These are phyloP conservation scores for Hirudinaria manillensis DNA, from an alignment of 2,888 invertebrate species.

Conservation along the genomic window DNA sequence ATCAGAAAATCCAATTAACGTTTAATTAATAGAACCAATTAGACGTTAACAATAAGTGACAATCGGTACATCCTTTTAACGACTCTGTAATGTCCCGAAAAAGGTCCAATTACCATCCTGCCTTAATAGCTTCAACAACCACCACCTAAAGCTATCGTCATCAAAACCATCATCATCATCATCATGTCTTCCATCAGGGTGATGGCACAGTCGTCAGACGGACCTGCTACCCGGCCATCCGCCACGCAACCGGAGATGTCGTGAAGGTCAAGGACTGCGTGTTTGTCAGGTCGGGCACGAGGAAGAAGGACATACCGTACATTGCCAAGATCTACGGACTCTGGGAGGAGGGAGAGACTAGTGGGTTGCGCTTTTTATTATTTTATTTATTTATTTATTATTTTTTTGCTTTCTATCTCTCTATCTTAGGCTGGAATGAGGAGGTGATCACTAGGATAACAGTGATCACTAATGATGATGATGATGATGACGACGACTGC, in stretches of 20 bases:
- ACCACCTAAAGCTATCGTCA: too few relatives aligned
- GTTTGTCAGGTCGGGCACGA: conserved; percentile 75
- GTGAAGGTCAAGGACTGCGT: conserved; percentile 84
- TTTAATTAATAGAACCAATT: too few relatives aligned
- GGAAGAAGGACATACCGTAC: conserved; percentile 79
- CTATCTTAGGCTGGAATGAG: background rate
- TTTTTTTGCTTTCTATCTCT: background rate
- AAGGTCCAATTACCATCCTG: too few relatives aligned
- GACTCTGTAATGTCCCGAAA: too few relatives aligned
- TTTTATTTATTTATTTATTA: background rate
- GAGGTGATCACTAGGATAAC: background rate
- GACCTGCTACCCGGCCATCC: conserved; percentile 82
- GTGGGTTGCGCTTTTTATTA: conserved; percentile 11
- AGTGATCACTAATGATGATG: too few relatives aligned
- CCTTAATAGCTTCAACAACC: too few relatives aligned
- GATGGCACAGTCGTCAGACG: conserved; percentile 63
- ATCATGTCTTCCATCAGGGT: conserved; percentile 19
- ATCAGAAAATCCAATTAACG: too few relatives aligned
- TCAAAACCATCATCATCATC: background rate
- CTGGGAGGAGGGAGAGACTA: conserved; percentile 64
- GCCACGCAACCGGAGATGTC: conserved; percentile 75
- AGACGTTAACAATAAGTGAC: too few relatives aligned
- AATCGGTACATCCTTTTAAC: too few relatives aligned
- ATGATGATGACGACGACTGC: too few relatives aligned
- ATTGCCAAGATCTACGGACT: conserved; percentile 88